A percentile compares a stretch with the other conserved stretches of the same genome.
phyloP scores from a whole-genome alignment of 1,140 invertebrate species.

The Cheumatopsyche charites region DNA sequence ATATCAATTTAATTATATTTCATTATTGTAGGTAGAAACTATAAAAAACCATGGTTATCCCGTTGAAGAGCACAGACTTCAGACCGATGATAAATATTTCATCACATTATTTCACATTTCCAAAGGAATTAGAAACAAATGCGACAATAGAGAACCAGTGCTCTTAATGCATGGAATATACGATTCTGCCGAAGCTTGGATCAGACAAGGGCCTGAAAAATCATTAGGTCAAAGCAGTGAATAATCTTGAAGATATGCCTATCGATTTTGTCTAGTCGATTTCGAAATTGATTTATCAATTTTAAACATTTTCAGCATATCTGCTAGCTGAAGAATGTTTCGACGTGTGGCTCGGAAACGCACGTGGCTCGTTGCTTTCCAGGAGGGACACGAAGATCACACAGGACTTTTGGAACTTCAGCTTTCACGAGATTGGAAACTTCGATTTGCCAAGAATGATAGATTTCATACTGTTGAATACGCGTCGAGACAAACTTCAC shows the following conservation, averaged over 20 bases:
- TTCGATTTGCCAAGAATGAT: slow-evolving; percentile 75
- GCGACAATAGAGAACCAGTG: slow-evolving; percentile 49
- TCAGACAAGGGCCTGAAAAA: slow-evolving; percentile 61
- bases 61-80: slow-evolving; percentile 62
- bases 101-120: slow-evolving; percentile 68
- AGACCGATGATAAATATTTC: slow-evolving; percentile 66
- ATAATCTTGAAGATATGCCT: too few relatives aligned
- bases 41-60: slow-evolving; percentile 64
- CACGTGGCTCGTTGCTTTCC: slow-evolving; percentile 63
- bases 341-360: slow-evolving; percentile 79
- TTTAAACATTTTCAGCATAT: slow-evolving; percentile 67
- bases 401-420: slow-evolving; percentile 60
- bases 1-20: too few relatives aligned
- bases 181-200: slow-evolving; percentile 65
- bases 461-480: slow-evolving; percentile 64
- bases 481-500: slow-evolving; percentile 58
- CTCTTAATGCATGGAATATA: slow-evolving; percentile 71
- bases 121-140: slow-evolving; percentile 51
- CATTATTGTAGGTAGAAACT: too few relatives aligned
- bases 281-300: too few relatives aligned
- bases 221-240: slow-evolving; percentile 61
- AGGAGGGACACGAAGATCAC: too few relatives aligned
- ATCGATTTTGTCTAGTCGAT: too few relatives aligned
- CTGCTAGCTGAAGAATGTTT: slow-evolving; percentile 73
- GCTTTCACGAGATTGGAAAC: slow-evolving; percentile 74